A percentile compares a stretch with the other conserved stretches of the same genome.
phyloP scores from a whole-genome alignment of 1,140 invertebrate genomes.

The Cryptotermes secundus region DNA sequence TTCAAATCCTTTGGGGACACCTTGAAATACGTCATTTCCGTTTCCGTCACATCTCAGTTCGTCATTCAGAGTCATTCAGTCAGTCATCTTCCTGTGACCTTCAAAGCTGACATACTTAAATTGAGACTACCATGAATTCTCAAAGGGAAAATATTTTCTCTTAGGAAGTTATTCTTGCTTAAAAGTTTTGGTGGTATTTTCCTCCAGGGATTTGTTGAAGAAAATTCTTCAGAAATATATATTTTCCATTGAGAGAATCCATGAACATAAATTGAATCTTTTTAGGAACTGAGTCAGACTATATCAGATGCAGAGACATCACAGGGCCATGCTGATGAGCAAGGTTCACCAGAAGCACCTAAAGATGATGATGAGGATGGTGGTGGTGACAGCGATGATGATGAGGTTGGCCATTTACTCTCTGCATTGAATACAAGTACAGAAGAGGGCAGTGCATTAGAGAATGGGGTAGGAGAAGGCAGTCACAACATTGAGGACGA shows the following conservation, averaged over 20 bases:
- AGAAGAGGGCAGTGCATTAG: slow-evolving; percentile 12
- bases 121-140: no score
- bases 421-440: neutral
- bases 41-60: no score
- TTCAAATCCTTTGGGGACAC: neutral
- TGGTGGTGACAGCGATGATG: neutral
- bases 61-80: no score
- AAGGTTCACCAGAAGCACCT: neutral
- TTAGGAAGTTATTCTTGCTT: no score
- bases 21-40: neutral
- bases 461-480: neutral
- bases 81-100: no score
- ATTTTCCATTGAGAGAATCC: no score
- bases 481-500: neutral
- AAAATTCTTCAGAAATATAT: no score
- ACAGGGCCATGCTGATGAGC: neutral
- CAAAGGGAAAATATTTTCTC: no score
- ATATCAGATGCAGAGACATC: neutral
- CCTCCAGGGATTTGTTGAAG: no score
- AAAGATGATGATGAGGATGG: neutral
- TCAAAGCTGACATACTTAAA: no score
- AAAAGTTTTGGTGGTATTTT: no score
- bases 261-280: neutral
- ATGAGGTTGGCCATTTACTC: neutral
- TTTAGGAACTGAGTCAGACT: neutral